Evolutionary conservation across 2,888 invertebrate genomes (phyloP).

Genomic region (Pseudococcus longispinus): DNA sequence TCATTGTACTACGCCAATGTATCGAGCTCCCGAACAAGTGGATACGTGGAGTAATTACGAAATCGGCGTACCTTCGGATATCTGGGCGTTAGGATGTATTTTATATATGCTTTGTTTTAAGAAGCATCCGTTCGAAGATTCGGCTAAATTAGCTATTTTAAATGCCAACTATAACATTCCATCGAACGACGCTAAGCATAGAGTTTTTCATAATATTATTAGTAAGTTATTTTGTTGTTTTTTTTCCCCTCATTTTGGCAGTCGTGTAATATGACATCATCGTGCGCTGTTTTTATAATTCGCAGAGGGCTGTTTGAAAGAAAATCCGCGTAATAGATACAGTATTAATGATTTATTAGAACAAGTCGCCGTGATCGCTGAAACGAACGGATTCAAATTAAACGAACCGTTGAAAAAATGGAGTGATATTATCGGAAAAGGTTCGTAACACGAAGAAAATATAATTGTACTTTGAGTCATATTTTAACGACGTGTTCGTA

Average conservation of each 20-base stretch:
- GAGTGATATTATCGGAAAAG: conserved; percentile 33
- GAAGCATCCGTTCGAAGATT: conserved; percentile 96
- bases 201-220: conserved; percentile 88
- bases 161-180: conserved; percentile 94
- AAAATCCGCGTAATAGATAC: conserved; percentile 76
- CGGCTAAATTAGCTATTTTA: conserved; percentile 89
- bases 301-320: conserved; percentile 77
- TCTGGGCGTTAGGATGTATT: conserved; percentile 98
- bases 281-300: not conserved
- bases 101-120: conserved; percentile 90
- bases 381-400: conserved; percentile 82
- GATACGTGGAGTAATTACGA: conserved; percentile 96
- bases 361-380: conserved; percentile 85
- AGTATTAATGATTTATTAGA: conserved; percentile 82
- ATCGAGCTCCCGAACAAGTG: conserved; percentile 97
- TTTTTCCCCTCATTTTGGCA: not conserved
- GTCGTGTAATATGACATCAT: not conserved
- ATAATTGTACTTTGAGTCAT: not conserved
- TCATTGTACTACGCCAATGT: conserved; percentile 84
- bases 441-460: not conserved
- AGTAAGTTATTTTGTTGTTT: conserved; percentile 68
- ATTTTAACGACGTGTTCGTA: not conserved
- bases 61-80: conserved; percentile 88
- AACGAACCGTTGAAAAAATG: conserved; percentile 76
- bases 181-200: conserved; percentile 78